Conservation (phyloP, 2,113 vertebrate genomes). For the Uria aalge region DNA sequence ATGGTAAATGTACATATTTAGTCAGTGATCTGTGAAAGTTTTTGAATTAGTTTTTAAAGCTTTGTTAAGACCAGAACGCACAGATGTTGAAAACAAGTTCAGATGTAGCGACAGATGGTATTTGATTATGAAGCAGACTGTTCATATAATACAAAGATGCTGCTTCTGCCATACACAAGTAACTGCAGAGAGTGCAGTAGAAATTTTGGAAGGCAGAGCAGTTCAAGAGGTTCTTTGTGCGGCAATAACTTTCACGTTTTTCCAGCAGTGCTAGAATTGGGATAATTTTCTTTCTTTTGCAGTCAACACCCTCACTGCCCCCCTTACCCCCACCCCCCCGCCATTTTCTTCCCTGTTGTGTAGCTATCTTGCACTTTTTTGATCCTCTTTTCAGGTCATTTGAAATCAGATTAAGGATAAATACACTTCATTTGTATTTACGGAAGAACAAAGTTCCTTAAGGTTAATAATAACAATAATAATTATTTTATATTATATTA, state of each 20-base stretch:
- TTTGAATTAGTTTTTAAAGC: conserved; percentile 98
- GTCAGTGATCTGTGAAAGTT: conserved; percentile 95
- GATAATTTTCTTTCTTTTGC: conserved; percentile 70
- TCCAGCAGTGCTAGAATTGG: conserved; percentile 76
- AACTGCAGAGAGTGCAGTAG: conserved; percentile 88
- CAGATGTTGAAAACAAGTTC: conserved; percentile 99
- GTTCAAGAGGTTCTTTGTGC: conserved; percentile 85
- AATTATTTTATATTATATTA: not conserved
- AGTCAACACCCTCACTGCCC: not conserved
- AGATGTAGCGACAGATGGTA: conserved; percentile 99
- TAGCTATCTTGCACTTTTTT: not conserved
- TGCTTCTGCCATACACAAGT: conserved; percentile 96
- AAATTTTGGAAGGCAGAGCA: conserved; percentile 84
- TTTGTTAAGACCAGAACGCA: conserved; percentile 99
- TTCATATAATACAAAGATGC: conserved; percentile 99
- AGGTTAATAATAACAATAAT: not conserved
- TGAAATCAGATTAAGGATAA: conserved; percentile 17
- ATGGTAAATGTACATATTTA: conserved; percentile 87
- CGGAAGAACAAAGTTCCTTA: not conserved
- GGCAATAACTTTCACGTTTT: conserved; percentile 80
- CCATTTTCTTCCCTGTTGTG: not conserved
- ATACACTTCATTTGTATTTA: not conserved
- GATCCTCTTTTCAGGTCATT: conserved; percentile 24
- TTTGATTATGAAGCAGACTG: conserved; percentile 99
- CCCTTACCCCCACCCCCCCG: not conserved